Percentiles rank a stretch among this genome's conserved stretches.
Evolutionary conservation across 1,140 invertebrate species (phyloP).

Genomic region (Neodiprion virginianus): DNA sequence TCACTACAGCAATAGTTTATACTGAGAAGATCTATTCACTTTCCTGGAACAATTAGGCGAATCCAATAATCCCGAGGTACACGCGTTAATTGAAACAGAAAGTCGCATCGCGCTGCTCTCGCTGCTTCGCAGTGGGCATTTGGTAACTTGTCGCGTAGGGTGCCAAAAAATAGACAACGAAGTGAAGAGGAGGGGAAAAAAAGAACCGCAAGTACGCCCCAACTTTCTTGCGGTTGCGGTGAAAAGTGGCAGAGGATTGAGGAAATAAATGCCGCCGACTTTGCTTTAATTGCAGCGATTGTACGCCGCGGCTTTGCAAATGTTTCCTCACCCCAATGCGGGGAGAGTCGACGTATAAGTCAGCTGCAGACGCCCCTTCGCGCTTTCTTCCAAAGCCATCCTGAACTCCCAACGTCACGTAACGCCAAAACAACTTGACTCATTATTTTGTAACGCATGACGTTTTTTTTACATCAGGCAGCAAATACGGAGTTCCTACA

Average conservation of each 20-base stretch:
- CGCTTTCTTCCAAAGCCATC: background rate
- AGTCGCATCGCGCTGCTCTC: no score
- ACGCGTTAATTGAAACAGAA: no score
- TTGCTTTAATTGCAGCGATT: slow-evolving; percentile 45
- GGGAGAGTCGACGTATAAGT: background rate
- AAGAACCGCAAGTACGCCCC: background rate
- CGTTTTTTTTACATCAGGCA: background rate
- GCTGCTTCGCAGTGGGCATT: no score
- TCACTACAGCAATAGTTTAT: no score
- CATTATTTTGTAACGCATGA: slow-evolving; percentile 3
- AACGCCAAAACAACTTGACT: background rate
- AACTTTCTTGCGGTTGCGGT: background rate
- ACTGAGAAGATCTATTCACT: no score
- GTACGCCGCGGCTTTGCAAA: slow-evolving; percentile 34
- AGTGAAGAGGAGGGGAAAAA: background rate
- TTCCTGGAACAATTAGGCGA: no score
- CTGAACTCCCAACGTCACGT: slow-evolving; percentile 2
- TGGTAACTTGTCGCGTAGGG: no score
- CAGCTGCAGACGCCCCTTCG: background rate
- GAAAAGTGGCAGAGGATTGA: background rate
- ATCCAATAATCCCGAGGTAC: no score
- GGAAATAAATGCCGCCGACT: slow-evolving; percentile 37
- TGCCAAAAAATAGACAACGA: no score
- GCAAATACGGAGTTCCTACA: background rate
- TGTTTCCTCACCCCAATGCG: slow-evolving; percentile 13